Percentiles rank a stretch among this genome's conserved stretches.
phyloP scores from a whole-genome alignment of 2,888 invertebrate genomes.

The Rhagium mordax region DNA sequence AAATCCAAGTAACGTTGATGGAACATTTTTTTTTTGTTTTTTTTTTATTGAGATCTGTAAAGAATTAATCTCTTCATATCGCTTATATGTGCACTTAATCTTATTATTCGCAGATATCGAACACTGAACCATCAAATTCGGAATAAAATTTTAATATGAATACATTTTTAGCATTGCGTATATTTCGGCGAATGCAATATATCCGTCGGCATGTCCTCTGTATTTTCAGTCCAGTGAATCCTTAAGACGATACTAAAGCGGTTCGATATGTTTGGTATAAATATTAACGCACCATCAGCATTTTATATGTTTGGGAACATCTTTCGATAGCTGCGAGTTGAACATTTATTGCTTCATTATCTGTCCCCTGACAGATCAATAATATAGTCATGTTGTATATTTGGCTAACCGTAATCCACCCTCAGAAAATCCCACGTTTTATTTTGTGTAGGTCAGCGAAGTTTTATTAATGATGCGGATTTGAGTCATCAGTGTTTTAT shows the following conservation, averaged over 20 bases:
- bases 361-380: conserved; percentile 50
- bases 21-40: too few relatives aligned
- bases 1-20: too few relatives aligned
- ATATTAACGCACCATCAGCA: conserved; percentile 67
- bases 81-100: neutral
- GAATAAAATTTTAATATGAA: conserved; percentile 35
- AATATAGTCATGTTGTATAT: conserved; percentile 46
- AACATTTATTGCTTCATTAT: conserved; percentile 61
- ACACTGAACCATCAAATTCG: conserved; percentile 22
- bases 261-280: conserved; percentile 65
- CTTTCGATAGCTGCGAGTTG: conserved; percentile 60
- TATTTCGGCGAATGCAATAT: conserved; percentile 38
- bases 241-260: conserved; percentile 51
- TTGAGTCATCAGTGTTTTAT: conserved; percentile 61
- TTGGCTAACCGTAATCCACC: conserved; percentile 53
- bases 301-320: conserved; percentile 66
- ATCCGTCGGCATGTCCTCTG: conserved; percentile 47
- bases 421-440: conserved; percentile 52
- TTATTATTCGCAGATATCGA: neutral
- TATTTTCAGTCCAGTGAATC: conserved; percentile 52
- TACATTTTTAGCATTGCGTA: conserved; percentile 24
- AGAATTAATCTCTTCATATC: too few relatives aligned
- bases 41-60: too few relatives aligned
- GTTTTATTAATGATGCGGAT: conserved; percentile 61
- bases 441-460: conserved; percentile 62